Evolutionary conservation across 1,140 invertebrate genomes (phyloP), one percentile per base, ranked within the genome.

Genomic region (Drosophila santomea): DNA sequence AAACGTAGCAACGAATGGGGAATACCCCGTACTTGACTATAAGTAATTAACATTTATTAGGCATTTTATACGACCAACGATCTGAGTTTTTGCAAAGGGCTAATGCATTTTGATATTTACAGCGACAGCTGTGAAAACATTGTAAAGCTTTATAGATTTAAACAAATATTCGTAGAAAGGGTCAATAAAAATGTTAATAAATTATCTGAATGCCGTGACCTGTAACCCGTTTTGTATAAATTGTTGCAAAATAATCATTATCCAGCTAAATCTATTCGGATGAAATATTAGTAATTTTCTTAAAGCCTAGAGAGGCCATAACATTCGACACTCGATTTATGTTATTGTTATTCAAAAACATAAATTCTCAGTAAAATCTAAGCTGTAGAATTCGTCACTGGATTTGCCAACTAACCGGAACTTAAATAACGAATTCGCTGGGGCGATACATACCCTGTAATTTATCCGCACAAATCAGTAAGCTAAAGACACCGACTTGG

Each of bases 401-500:
- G 17, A 17, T 17, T 17, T 17, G 17, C 17, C 17, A 17, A 17
- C 17, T 17, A 17, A 17, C 17, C 17, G 39, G n/a, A 15, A 43
- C n/a, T 15, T 7, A 15, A 8, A 43, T 15, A 6, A 43, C 3
- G 6, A 15, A 43, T 15, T 43, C 17, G 17, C 17, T 17, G 17
- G 1, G 17, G 17, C 17, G 38, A 52, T 60, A 76, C 55, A 52
- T 60, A 76, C 59, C 80, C 75, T 57, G 43, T 23, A 32, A 14
- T 48, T 39, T 28, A 14, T 8, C 12, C 11, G 23, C 35, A 25
- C 10, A 8, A 32, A n/a, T 43, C 44, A 39, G 44, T 43, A 57
- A 25, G 50, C 50, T 56, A 60, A 74, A 52, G 25, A 41, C 60
- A 63, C 39, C 36, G 60, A 75, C 77, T 61, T 56, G 50, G 20